phyloP scores from a whole-genome alignment of 2,888 invertebrate species.

The Eilema depressum region DNA sequence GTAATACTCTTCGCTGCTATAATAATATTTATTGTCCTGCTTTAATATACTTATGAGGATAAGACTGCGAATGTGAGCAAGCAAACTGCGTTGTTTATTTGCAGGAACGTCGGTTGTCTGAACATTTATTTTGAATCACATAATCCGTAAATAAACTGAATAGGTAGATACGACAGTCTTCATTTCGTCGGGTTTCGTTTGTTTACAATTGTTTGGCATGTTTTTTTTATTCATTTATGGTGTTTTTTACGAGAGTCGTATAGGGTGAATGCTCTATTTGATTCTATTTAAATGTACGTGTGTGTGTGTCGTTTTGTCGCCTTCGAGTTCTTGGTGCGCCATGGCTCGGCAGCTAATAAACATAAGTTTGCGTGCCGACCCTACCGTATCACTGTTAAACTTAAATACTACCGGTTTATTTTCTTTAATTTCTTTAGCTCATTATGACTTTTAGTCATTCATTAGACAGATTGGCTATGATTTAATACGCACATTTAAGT shows the following conservation, averaged over 20 bases:
- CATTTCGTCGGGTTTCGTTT: conserved; percentile 38
- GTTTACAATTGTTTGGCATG: conserved; percentile 50
- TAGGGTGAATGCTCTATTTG: conserved; percentile 48
- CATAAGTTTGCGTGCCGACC: conserved; percentile 57
- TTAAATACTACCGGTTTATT: background rate
- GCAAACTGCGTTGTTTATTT: background rate
- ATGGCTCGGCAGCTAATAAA: conserved; percentile 40
- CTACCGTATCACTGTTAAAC: conserved; percentile 14
- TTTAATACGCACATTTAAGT: background rate
- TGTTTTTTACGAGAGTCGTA: conserved; percentile 50
- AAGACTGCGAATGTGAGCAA: background rate
- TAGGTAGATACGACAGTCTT: conserved; percentile 31
- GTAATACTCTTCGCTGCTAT: background rate
- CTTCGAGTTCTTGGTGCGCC: conserved; percentile 32
- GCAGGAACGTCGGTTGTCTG: conserved; percentile 13
- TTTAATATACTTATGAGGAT: background rate
- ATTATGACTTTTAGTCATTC: background rate
- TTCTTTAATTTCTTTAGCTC: background rate
- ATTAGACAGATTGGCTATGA: background rate
- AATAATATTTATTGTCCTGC: background rate
- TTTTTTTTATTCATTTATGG: conserved; percentile 53
- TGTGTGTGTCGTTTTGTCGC: conserved; percentile 47
- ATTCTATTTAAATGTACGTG: conserved; percentile 48
- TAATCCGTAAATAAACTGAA: conserved; percentile 17
- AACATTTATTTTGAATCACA: conserved; percentile 8